These are phyloP conservation scores for Picus viridis DNA, from an alignment of 2,797 vertebrate genomes.

Conservation along the genomic window DNA sequence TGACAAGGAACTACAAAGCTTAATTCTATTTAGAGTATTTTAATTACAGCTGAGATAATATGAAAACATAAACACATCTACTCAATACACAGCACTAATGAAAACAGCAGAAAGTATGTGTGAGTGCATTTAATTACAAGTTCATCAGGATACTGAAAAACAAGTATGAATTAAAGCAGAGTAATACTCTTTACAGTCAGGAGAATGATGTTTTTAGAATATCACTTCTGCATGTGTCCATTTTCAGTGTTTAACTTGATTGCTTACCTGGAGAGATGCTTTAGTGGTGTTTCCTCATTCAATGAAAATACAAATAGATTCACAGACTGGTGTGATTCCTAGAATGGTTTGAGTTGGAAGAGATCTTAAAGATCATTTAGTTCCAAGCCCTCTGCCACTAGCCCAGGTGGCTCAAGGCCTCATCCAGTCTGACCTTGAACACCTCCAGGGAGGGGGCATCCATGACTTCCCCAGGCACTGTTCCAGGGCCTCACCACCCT, in stretches of 20 bases:
- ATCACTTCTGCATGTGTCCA: not conserved
- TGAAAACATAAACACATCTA: constrained; percentile 34
- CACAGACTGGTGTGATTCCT: too few relatives aligned
- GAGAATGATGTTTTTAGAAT: not conserved
- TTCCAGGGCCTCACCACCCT: too few relatives aligned
- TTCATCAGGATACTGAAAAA: constrained; percentile 1
- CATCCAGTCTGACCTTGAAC: too few relatives aligned
- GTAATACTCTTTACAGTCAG: not conserved
- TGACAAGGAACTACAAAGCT: constrained; percentile 33
- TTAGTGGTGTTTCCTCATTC: not conserved
- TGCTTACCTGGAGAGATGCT: not conserved
- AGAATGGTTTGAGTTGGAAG: too few relatives aligned
- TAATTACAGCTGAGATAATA: constrained; percentile 37
- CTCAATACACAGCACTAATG: not conserved
- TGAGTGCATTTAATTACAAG: constrained; percentile 15
- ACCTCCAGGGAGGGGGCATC: too few relatives aligned
- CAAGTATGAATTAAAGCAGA: constrained; percentile 5
- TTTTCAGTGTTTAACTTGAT: not conserved
- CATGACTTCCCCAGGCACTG: too few relatives aligned
- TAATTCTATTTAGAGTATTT: constrained; percentile 37
- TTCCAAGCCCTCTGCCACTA: too few relatives aligned
- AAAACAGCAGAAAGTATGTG: not conserved
- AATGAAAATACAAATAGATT: not conserved
- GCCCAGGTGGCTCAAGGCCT: too few relatives aligned
- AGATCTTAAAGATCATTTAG: too few relatives aligned